Percentiles rank a stretch among this genome's conserved stretches.
phyloP scores from a whole-genome alignment of 1,140 invertebrate genomes.

The Pogonognathellus flavescens region DNA sequence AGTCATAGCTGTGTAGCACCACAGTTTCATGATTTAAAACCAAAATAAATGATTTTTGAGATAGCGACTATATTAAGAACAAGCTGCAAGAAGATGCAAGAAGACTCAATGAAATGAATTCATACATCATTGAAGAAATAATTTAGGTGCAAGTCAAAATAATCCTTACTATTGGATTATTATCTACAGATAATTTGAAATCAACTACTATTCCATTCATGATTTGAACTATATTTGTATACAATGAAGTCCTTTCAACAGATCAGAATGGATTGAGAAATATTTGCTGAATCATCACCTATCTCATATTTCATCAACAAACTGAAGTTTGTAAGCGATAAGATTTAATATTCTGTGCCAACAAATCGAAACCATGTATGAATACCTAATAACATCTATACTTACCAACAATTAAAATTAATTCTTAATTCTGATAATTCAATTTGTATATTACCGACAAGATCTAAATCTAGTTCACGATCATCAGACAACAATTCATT shows the following conservation, averaged over 20 bases:
- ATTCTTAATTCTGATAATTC: too few relatives aligned
- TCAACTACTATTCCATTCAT: not conserved
- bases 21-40: too few relatives aligned
- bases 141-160: not conserved
- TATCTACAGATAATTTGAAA: not conserved
- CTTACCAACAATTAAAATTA: too few relatives aligned
- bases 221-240: not conserved
- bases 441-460: constrained; percentile 78
- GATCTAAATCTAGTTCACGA: constrained; percentile 91
- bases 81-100: too few relatives aligned
- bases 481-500: constrained; percentile 92
- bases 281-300: not conserved
- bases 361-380: too few relatives aligned
- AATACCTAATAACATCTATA: too few relatives aligned
- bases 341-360: too few relatives aligned
- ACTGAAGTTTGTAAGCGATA: too few relatives aligned
- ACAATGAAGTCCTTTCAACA: not conserved
- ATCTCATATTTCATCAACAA: too few relatives aligned
- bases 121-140: not conserved
- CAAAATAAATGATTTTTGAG: too few relatives aligned
- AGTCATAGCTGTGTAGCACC: too few relatives aligned
- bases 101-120: not conserved
- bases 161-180: not conserved
- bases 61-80: too few relatives aligned
- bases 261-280: not conserved